Evolutionary conservation across 2,888 invertebrate species (phyloP).

Genomic region (Drosophila antonietae): DNA sequence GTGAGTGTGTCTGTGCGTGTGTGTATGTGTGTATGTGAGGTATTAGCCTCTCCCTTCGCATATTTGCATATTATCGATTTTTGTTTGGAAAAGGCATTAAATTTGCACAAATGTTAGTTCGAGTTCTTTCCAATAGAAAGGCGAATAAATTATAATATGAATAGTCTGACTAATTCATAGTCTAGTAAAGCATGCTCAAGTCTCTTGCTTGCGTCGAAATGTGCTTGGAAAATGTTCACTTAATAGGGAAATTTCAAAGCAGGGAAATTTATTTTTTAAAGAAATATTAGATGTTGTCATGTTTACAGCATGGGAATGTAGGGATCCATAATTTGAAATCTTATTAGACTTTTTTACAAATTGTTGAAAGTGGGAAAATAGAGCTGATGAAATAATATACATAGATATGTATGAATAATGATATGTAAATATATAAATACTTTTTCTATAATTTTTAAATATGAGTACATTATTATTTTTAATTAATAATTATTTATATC

Average conservation of each 20-base stretch:
- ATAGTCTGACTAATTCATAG: background rate
- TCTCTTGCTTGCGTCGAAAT: background rate
- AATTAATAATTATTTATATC: too few species aligned
- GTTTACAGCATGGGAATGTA: too few species aligned
- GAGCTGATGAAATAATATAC: too few species aligned
- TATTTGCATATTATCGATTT: constrained; percentile 80
- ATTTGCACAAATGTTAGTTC: constrained; percentile 4
- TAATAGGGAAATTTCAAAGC: background rate
- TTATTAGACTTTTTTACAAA: background rate
- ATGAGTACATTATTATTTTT: too few species aligned
- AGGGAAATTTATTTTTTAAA: background rate
- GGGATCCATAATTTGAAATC: background rate
- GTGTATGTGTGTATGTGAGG: constrained; percentile 22
- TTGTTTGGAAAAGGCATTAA: constrained; percentile 18
- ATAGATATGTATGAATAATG: too few species aligned
- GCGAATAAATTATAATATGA: background rate
- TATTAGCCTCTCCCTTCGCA: constrained; percentile 24
- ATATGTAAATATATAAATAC: too few species aligned
- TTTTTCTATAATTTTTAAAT: too few species aligned
- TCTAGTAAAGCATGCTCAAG: background rate
- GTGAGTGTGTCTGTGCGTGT: background rate
- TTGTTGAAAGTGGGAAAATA: too few species aligned
- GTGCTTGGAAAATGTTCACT: background rate
- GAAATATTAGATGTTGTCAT: too few species aligned
- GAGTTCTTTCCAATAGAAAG: background rate